Percentiles rank a stretch among this genome's conserved stretches.
phyloP scores from a whole-genome alignment of 2,797 vertebrate genomes.

The Avahi laniger region DNA sequence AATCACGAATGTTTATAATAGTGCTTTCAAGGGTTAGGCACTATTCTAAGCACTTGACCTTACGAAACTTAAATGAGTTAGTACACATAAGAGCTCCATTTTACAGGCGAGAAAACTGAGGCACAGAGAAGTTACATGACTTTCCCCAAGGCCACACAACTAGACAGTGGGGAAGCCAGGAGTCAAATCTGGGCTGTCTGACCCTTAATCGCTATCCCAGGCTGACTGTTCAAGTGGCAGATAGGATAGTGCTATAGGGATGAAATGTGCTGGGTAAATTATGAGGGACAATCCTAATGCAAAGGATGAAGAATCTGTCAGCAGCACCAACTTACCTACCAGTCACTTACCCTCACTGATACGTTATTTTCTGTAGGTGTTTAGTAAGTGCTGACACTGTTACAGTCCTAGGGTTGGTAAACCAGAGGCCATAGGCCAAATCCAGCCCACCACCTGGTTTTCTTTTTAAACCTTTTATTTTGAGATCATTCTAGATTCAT shows the following conservation, averaged over 20 bases:
- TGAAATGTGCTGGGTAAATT: neutral
- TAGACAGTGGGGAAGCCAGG: neutral
- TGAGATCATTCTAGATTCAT: neutral
- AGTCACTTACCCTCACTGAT: neutral
- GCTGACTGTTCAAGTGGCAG: neutral
- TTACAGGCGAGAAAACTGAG: conserved; percentile 41
- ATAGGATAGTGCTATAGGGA: neutral
- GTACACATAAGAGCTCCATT: neutral
- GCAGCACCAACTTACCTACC: neutral
- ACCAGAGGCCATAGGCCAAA: neutral
- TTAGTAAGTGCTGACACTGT: neutral
- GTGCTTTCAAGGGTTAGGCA: neutral
- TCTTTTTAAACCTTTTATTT: neutral
- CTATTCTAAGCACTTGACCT: neutral
- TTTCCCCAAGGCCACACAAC: neutral
- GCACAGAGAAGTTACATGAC: neutral
- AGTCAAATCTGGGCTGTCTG: neutral
- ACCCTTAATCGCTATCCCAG: neutral
- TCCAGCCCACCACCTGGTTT: neutral
- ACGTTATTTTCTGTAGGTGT: neutral
- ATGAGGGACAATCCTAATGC: neutral
- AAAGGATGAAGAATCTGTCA: conserved; percentile 10
- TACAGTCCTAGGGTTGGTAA: neutral
- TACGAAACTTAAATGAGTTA: neutral
- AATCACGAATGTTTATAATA: neutral